Conservation (phyloP, 2,113 vertebrate species). For the Marmota flaviventris region DNA sequence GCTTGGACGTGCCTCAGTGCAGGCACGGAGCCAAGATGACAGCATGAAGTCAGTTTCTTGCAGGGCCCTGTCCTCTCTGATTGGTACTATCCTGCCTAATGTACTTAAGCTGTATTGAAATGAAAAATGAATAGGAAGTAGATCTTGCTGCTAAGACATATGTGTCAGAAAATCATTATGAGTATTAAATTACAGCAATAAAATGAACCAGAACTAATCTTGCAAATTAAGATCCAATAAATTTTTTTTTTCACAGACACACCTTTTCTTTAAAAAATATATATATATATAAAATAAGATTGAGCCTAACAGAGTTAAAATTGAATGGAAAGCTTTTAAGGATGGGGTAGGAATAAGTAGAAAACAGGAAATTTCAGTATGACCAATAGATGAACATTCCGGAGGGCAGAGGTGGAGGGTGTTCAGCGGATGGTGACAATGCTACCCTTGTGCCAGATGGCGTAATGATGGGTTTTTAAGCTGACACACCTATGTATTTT, state of each 20-base stretch:
- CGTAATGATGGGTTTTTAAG: not conserved
- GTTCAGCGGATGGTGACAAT: not conserved
- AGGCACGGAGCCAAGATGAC: not conserved
- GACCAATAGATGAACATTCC: not conserved
- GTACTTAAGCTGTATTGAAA: constrained; percentile 74
- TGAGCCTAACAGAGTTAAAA: not conserved
- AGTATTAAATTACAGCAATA: constrained; percentile 85
- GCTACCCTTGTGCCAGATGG: not conserved
- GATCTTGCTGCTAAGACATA: constrained; percentile 83
- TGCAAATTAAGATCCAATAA: constrained; percentile 84
- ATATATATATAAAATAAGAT: constrained; percentile 62
- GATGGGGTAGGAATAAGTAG: fast-evolving
- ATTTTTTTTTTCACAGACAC: constrained; percentile 70
- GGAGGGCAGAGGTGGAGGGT: not conserved
- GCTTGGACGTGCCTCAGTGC: not conserved
- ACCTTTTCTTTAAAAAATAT: constrained; percentile 42
- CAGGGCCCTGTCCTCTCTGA: constrained; percentile 9
- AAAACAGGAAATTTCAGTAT: not conserved
- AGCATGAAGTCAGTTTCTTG: not conserved
- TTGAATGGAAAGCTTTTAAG: not conserved
- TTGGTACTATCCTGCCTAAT: constrained; percentile 69
- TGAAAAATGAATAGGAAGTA: constrained; percentile 82
- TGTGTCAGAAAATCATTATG: constrained; percentile 87
- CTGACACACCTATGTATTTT: constrained; percentile 11
- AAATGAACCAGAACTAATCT: constrained; percentile 85